Evolutionary conservation across 2,888 invertebrate species (phyloP), one percentile per base, ranked within the genome.

Genomic region (Cephus pulcher): DNA sequence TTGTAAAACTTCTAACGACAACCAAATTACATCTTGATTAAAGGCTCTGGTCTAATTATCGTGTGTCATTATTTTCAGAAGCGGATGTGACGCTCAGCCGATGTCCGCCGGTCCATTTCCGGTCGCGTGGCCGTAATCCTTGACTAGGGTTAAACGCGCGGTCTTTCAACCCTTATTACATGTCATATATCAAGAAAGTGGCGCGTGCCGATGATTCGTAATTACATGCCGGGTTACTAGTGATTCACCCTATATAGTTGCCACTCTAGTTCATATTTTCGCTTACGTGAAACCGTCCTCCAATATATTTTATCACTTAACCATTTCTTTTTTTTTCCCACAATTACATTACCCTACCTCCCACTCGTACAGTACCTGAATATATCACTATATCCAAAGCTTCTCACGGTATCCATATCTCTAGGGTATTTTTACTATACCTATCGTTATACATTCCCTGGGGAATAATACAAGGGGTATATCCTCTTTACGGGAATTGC

Each of bases 71-170:
- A 70, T 70, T 70, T 33, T 70, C 30, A 70, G 11, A 30, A 30
- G 11, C 70, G 70, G 33, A 33, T 33, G 70, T 70, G 70, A 70
- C 70, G 70, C 30, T 70, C 32, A 30, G 70, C 70, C 30, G 33
- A 70, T 33, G 70, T 33, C 30, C 70, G 70, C 33, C 70, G 70
- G 70, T 70, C 70, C 70, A 70, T 70, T 83, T 86, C 85, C 86
- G 86, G 85, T 83, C 85, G 82, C 86, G 86, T 86, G 86, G 84
- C 84, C 83, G 69, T 75, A 74, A 78, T 71, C 78, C 77, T 73
- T 71, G 35, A 40, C 79, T 73, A 78, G 81, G 81, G 81, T 82
- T 81, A 83, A 81, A 77, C 76, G 30, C 32, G 80, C 79, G 78
- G 80, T 80, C 81, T 79, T 78, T 79, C 76, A 80, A 79, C 82